A percentile compares a stretch with the other conserved stretches of the same genome.
Evolutionary conservation across 2,888 invertebrate genomes (phyloP).

Genomic region (Morpho achilles): DNA sequence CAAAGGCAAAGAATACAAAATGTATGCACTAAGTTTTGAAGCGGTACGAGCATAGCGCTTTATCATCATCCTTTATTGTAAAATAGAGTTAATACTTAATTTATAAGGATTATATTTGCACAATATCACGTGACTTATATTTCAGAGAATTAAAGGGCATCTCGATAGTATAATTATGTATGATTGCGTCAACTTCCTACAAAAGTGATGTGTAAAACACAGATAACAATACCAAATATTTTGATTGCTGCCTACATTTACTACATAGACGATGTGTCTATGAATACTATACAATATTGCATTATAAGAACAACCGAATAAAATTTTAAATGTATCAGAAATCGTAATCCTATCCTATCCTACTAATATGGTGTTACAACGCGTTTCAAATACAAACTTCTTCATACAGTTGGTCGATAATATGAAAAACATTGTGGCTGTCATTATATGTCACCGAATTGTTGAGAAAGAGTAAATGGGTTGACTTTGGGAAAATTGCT

Average conservation of each 20-base stretch:
- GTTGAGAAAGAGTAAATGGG: too few relatives aligned
- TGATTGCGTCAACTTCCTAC: not conserved
- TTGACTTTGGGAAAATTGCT: too few relatives aligned
- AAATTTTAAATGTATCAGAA: too few relatives aligned
- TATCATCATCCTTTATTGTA: slow-evolving; percentile 10
- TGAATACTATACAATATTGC: too few relatives aligned
- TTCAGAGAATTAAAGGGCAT: not conserved
- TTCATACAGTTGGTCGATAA: too few relatives aligned
- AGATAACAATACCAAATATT: not conserved
- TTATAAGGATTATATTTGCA: slow-evolving; percentile 11
- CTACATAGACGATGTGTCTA: too few relatives aligned
- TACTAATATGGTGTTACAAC: too few relatives aligned
- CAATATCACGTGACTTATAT: slow-evolving; percentile 8
- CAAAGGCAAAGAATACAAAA: slow-evolving; percentile 24
- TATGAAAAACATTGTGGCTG: too few relatives aligned
- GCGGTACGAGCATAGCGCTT: not conserved
- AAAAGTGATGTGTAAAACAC: not conserved
- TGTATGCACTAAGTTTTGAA: slow-evolving; percentile 30
- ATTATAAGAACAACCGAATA: too few relatives aligned
- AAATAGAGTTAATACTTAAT: slow-evolving; percentile 12
- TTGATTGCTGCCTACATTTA: not conserved
- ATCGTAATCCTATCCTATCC: too few relatives aligned
- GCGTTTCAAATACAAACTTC: too few relatives aligned
- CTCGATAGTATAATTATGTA: not conserved
- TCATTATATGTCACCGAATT: too few relatives aligned